A percentile compares a stretch with the other conserved stretches of the same genome.
phyloP scores from a whole-genome alignment of 2,797 vertebrate genomes.

The Pelodytes ibericus region DNA sequence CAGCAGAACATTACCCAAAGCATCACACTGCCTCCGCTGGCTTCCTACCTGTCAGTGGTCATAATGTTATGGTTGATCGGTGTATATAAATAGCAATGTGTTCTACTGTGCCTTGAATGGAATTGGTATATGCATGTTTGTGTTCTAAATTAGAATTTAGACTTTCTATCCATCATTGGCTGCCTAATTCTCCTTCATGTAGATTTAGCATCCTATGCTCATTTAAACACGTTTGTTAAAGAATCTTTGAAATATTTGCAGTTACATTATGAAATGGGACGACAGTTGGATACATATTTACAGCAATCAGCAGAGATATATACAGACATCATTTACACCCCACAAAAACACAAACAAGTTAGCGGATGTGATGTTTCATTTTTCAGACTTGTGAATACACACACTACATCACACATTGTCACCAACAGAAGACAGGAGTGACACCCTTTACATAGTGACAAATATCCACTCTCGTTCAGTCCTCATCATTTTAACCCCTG shows the following conservation, averaged over 20 bases:
- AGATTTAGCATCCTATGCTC: background rate
- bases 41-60: no score
- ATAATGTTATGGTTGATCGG: no score
- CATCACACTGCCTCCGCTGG: no score
- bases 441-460: background rate
- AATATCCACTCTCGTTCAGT: no score
- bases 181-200: background rate
- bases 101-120: background rate
- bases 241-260: background rate
- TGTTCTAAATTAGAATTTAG: background rate
- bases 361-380: conserved; percentile 26
- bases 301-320: conserved; percentile 25
- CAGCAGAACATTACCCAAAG: no score
- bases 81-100: background rate
- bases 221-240: background rate
- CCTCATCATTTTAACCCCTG: no score
- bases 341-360: conserved; percentile 44
- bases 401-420: background rate
- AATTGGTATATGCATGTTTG: background rate
- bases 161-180: background rate
- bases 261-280: background rate
- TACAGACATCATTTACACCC: conserved; percentile 42
- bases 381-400: conserved; percentile 26
- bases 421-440: background rate
- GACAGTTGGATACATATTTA: conserved; percentile 26